phyloP scores from a whole-genome alignment of 1,140 invertebrate species.

The Agrypnia vestita region DNA sequence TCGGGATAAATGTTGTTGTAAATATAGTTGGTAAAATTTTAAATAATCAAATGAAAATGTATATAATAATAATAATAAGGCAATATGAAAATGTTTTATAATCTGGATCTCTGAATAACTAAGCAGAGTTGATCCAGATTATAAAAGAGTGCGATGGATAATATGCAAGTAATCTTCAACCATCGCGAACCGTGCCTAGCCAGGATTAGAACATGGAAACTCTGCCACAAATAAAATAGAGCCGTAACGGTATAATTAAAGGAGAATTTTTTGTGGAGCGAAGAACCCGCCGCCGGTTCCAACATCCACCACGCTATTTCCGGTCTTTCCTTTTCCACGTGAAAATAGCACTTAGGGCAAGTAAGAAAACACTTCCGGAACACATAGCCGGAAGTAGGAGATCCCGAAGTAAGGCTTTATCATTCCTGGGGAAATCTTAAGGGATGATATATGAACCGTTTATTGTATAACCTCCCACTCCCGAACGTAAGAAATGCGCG shows the following conservation, averaged over 20 bases:
- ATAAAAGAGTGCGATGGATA: too few relatives aligned
- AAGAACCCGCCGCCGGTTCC: background rate
- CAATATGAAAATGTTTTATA: too few relatives aligned
- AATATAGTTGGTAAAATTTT: too few relatives aligned
- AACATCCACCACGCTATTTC: constrained; percentile 44
- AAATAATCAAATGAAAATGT: too few relatives aligned
- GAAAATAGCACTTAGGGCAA: constrained; percentile 52
- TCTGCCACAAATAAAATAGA: background rate
- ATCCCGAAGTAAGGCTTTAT: constrained; percentile 32
- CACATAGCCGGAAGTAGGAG: constrained; percentile 48
- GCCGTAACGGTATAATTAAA: constrained; percentile 20
- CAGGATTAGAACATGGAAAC: too few relatives aligned
- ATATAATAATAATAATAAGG: too few relatives aligned
- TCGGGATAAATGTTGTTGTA: too few relatives aligned
- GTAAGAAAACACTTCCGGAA: constrained; percentile 52
- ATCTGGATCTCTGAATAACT: too few relatives aligned
- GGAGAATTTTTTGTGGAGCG: background rate
- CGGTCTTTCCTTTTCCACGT: constrained; percentile 45
- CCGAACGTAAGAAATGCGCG: background rate
- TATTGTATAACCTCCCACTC: background rate
- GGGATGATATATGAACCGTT: constrained; percentile 37
- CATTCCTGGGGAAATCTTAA: constrained; percentile 15
- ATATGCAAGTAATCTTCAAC: too few relatives aligned
- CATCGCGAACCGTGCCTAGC: too few relatives aligned
- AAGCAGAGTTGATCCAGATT: too few relatives aligned